Evolutionary conservation across 2,113 vertebrate genomes (phyloP), one percentile per base, ranked within the genome.

Genomic region (Sylvia atricapilla): DNA sequence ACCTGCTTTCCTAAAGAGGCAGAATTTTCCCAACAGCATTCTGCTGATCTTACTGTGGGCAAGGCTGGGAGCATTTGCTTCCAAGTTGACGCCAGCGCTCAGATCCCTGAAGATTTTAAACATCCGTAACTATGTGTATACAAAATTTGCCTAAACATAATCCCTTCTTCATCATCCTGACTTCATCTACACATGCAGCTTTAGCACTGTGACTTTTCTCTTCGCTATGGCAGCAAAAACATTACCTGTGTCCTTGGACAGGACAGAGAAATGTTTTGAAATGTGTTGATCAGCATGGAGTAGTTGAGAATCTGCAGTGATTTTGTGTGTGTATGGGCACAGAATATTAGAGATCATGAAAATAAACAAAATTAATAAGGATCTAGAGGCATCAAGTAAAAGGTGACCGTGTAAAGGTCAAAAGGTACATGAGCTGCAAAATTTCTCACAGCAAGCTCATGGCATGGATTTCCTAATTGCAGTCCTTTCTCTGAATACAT

Each of bases 61-160:
- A 37, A 58, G 25, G 21, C 58, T 64, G 52, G 52, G 44, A 92
- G 58, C 10, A 7, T 84, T 87, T 93, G 23, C 69, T 84, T 93
- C 60, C 2, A 11, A 76, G 52, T 39, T 93, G 72, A 60, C 56
- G 67, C 25, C 58, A 72, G n/a, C 12, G 2, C 69, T 87, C 53
- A n/a, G 18, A 75, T 92, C 62, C 73, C 39, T 74, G 55, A 83
- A 63, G 47, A 83, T 68, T 89, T 95, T 89, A 93, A 92, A 95
- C 68, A 83, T 70, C 67, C 52, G 20, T 87, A 80, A 73, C 46
- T 62, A 80, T 25, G 31, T 64, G 13, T 94, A 95, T 87, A 72
- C 60, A 84, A 84, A 93, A 81, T 75, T 74, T 88, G 18, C 73
- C 83, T 89, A 56, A 86, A 70, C 10, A 17, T 68, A 89, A 64